Percentiles rank a stretch among this genome's conserved stretches.
Conservation (phyloP, 2,888 invertebrate species). For the Agrotis puta region DNA sequence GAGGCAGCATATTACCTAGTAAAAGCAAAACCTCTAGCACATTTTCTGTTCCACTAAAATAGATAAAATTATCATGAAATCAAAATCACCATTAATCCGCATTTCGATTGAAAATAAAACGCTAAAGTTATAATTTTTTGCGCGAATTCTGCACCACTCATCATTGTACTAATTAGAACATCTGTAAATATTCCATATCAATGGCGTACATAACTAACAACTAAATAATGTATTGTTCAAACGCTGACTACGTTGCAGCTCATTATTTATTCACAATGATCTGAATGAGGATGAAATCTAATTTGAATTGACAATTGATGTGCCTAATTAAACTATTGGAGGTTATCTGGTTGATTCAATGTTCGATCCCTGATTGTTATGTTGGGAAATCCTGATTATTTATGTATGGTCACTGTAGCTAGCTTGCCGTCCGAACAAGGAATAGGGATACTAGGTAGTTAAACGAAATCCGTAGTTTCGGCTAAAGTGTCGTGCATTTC, state of each 20-base stretch:
- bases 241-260: constrained; percentile 14
- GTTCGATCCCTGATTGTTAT: neutral
- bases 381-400: too few species aligned
- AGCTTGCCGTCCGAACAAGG: too few species aligned
- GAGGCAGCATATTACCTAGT: too few species aligned
- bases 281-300: constrained; percentile 5
- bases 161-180: constrained; percentile 18
- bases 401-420: too few species aligned
- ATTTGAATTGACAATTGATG: constrained; percentile 22
- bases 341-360: neutral
- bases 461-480: too few species aligned
- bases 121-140: too few species aligned
- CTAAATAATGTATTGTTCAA: constrained; percentile 33
- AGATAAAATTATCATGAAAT: too few species aligned
- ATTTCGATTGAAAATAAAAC: too few species aligned
- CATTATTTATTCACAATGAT: constrained; percentile 31
- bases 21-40: too few species aligned
- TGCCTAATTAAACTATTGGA: neutral
- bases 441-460: too few species aligned
- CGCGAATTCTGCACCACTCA: neutral
- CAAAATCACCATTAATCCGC: neutral
- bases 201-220: neutral
- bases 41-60: too few species aligned
- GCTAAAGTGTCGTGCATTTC: too few species aligned
- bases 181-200: neutral